Evolutionary conservation across 2,888 invertebrate genomes (phyloP).

Genomic region (Campoletis raptor): DNA sequence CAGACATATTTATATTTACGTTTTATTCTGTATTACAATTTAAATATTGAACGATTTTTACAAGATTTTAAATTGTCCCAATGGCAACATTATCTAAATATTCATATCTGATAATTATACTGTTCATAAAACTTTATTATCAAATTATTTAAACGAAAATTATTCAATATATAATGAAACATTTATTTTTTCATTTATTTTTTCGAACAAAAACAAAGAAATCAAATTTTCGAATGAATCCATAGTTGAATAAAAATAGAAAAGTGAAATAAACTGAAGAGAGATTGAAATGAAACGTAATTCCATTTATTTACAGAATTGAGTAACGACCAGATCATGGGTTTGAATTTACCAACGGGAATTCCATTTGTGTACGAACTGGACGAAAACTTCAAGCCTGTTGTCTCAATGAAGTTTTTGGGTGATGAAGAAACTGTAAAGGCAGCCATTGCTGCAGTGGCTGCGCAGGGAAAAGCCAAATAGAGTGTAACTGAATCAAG

Average conservation of each 20-base stretch:
- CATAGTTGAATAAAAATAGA: neutral
- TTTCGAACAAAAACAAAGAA: too few species aligned
- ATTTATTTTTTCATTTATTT: too few species aligned
- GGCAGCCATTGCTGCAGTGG: slow-evolving; percentile 88
- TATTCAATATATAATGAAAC: too few species aligned
- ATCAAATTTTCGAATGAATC: too few species aligned
- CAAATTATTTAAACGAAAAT: too few species aligned
- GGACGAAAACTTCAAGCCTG: slow-evolving; percentile 87
- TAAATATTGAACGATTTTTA: too few species aligned
- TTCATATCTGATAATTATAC: too few species aligned
- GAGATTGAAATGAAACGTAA: neutral
- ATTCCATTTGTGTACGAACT: slow-evolving; percentile 88
- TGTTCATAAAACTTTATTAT: too few species aligned
- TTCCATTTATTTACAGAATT: slow-evolving; percentile 82
- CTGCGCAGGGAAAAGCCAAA: slow-evolving; percentile 88
- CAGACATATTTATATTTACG: too few species aligned
- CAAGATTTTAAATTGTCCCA: too few species aligned
- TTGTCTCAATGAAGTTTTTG: slow-evolving; percentile 87
- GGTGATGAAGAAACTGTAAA: slow-evolving; percentile 88
- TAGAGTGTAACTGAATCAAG: slow-evolving; percentile 73
- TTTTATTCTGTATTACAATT: too few species aligned
- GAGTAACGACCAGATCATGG: slow-evolving; percentile 87
- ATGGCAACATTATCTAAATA: too few species aligned
- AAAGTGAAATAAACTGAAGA: neutral
- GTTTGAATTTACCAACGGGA: slow-evolving; percentile 88